Conservation (phyloP, 2,113 vertebrate genomes). For the Hyperoodon ampullatus region DNA sequence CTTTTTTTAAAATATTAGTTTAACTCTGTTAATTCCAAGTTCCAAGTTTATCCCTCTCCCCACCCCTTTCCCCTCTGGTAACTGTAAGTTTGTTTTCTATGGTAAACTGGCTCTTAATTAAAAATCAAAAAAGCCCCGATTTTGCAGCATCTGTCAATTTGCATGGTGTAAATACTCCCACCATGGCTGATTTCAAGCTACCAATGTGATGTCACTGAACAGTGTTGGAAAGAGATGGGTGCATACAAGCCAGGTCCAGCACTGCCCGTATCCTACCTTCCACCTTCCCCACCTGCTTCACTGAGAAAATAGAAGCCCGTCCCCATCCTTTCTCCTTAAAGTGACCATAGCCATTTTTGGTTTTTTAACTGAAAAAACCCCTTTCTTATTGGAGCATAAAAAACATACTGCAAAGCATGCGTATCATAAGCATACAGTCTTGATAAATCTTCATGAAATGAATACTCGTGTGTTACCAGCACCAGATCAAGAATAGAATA, state of each 20-base stretch:
- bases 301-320: background rate
- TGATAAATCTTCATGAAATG: background rate
- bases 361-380: background rate
- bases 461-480: background rate
- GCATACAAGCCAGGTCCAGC: background rate
- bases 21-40: too few species aligned
- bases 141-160: background rate
- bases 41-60: too few species aligned
- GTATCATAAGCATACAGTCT: background rate
- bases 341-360: background rate
- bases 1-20: too few species aligned
- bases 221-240: background rate
- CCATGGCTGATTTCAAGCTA: background rate
- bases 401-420: background rate
- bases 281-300: background rate
- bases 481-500: background rate
- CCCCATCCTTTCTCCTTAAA: background rate
- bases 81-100: too few species aligned
- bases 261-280: background rate
- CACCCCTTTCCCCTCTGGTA: too few species aligned
- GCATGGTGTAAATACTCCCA: background rate
- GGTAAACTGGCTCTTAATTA: background rate
- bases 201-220: background rate
- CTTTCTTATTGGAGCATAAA: background rate
- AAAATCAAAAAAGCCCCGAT: background rate